Base-by-base conservation (phyloP, 1,140 invertebrate genomes). In the Dreissena rostriformis region DNA sequence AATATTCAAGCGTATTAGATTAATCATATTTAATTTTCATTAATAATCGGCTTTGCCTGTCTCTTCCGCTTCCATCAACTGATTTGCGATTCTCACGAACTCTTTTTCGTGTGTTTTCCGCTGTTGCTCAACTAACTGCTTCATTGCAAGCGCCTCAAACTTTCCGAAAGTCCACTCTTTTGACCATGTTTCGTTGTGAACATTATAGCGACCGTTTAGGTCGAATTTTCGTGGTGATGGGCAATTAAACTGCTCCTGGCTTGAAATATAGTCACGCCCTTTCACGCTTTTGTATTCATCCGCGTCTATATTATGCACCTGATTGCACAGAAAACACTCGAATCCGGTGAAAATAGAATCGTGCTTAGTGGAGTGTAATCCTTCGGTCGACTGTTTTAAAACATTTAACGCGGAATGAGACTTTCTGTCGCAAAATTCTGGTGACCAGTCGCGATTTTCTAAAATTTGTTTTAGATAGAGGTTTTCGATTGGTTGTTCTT, bases 241-340 rank as follows among this genome's bases (percentile, higher is more conserved):
- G 88, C 96, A 96, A 4, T 22, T 90, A 84, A 93, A 89, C 39
- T 88, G n/a, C n/a, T n/a, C n/a, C n/a, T n/a, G n/a, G n/a, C n/a
- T n/a, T n/a, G n/a, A 89, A 11, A 94, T 92, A 80, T 55, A 76
- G 53, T 39, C 70, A 57, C 66, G 70, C 29, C 28, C 52, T 26
- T 39, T 52, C 17, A 72, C 68, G 63, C 2, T 86, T 85, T 22
- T 82, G 22, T 24, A 52, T 75, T 52, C 49, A 28, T 86, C n/a
- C 53, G 39, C 57, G 10, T 49, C 74, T 53, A 78, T 84, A 83
- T 90, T n/a, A 75, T 94, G 89, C 63, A 95, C 80, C 79, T 91
- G 82, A 82, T 94, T 76, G 86, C 95, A 96, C 12, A 96, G 88
- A 88, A 94, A 95, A 92, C 96, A 96, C 92, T 96, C 95, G 92